These are phyloP conservation scores for Drosophila tanythrix DNA, from an alignment of 2,888 invertebrate genomes.

Conservation along the genomic window DNA sequence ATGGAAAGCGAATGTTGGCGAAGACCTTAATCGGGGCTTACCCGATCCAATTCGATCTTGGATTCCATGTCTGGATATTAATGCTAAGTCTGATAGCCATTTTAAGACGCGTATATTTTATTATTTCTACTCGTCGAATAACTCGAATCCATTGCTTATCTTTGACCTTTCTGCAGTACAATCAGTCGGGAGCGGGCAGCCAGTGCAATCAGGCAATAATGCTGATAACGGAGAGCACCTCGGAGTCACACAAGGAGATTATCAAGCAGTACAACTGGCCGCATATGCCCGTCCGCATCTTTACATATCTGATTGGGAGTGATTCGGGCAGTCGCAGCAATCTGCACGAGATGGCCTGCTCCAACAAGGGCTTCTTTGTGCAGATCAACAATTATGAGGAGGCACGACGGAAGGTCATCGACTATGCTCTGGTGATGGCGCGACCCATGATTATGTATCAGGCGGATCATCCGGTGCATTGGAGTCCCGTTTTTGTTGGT, in stretches of 20 bases:
- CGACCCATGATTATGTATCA: slow-evolving; percentile 98
- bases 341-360: slow-evolving; percentile 97
- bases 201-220: slow-evolving; percentile 99
- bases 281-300: slow-evolving; percentile 96
- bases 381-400: slow-evolving; percentile 95
- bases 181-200: slow-evolving; percentile 93
- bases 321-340: slow-evolving; percentile 94
- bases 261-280: slow-evolving; percentile 95
- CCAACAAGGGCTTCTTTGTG: slow-evolving; percentile 94
- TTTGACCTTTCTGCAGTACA: slow-evolving; percentile 87
- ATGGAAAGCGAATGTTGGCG: not conserved
- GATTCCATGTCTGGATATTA: not conserved
- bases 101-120: no score
- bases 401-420: slow-evolving; percentile 95
- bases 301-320: slow-evolving; percentile 97
- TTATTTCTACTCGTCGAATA: not conserved
- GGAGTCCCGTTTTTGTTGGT: slow-evolving; percentile 96
- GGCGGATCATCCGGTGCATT: slow-evolving; percentile 95
- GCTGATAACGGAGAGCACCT: slow-evolving; percentile 97
- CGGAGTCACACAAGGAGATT: slow-evolving; percentile 88
- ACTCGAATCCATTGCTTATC: not conserved
- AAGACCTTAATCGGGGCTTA: not conserved
- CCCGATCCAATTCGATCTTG: no score
- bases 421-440: slow-evolving; percentile 97
- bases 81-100: not conserved